Percentiles rank a stretch among this genome's conserved stretches.
These are phyloP conservation scores for Nothoprocta perdicaria DNA, from an alignment of 2,113 vertebrate genomes.

Conservation along the genomic window DNA sequence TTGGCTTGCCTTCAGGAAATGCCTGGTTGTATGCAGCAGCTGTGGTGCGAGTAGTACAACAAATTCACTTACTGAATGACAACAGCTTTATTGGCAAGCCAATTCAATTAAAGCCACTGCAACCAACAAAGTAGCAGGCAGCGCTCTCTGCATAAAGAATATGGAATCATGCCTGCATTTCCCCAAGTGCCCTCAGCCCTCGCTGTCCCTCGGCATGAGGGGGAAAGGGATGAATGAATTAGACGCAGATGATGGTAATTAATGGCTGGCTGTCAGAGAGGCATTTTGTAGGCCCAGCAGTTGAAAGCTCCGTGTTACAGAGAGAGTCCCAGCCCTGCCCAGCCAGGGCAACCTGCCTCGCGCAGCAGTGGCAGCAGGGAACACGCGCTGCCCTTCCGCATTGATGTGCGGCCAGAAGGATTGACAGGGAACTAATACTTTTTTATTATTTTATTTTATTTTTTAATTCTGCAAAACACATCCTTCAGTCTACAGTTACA, in stretches of 20 bases:
- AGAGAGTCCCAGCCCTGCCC: constrained; percentile 69
- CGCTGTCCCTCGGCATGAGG: constrained; percentile 84
- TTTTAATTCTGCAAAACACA: constrained; percentile 7
- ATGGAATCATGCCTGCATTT: constrained; percentile 84
- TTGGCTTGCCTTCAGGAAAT: constrained; percentile 87
- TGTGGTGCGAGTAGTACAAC: constrained; percentile 85
- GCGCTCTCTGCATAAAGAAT: constrained; percentile 82
- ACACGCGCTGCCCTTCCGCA: constrained; percentile 26
- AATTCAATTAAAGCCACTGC: constrained; percentile 92
- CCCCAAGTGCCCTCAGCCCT: constrained; percentile 83
- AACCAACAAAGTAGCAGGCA: constrained; percentile 85
- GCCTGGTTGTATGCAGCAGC: constrained; percentile 86
- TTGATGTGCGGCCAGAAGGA: constrained; percentile 71
- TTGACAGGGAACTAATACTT: constrained; percentile 79
- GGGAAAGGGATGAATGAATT: constrained; percentile 86
- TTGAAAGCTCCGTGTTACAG: constrained; percentile 74
- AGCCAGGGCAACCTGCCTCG: constrained; percentile 52
- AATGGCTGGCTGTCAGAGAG: constrained; percentile 87
- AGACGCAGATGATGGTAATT: constrained; percentile 86
- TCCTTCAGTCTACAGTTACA: constrained; percentile 67
- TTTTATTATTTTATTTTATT: constrained; percentile 65
- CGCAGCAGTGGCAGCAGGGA: not conserved
- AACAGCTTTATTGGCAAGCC: constrained; percentile 94
- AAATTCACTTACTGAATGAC: constrained; percentile 91
- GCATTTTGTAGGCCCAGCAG: constrained; percentile 75